Evolutionary conservation across 2,113 vertebrate genomes (phyloP).

Genomic region (human): GRCh38 chr2:214541501-214542000

Average conservation of each 20-base stretch:
- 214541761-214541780: background rate
- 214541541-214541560: background rate
- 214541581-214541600: too few species aligned
- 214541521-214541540: background rate
- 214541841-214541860: background rate
- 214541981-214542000: background rate
- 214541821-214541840: background rate
- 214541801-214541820: background rate
- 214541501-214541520: background rate
- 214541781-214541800: background rate
- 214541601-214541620: background rate
- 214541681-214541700: background rate
- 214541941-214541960: conserved; percentile 58
- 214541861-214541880: background rate
- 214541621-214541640: background rate
- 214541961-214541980: conserved; percentile 47
- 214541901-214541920: conserved; percentile 4
- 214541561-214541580: background rate
- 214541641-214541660: too few species aligned
- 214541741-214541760: background rate
- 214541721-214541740: background rate
- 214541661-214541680: background rate
- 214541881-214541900: conserved; percentile 8
- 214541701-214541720: background rate
- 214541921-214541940: conserved; percentile 4